Conservation (phyloP, 1,140 invertebrate species). For the Drosophila insularis region DNA sequence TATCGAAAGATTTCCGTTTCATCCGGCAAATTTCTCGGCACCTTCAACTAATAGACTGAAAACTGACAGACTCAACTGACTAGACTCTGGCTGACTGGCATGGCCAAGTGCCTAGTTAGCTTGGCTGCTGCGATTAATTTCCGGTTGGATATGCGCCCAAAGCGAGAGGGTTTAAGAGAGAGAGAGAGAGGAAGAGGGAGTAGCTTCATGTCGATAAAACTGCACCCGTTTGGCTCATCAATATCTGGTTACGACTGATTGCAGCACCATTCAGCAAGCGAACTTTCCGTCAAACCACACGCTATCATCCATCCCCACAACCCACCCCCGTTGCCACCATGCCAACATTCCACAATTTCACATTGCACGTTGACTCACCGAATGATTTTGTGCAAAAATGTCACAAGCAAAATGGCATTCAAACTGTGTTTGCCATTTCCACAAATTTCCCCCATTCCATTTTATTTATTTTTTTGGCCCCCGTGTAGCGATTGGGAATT, state of each 20-base stretch:
- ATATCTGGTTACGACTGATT: slow-evolving; percentile 53
- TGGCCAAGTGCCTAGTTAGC: slow-evolving; percentile 27
- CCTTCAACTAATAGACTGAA: neutral
- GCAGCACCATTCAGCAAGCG: neutral
- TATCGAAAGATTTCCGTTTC: neutral
- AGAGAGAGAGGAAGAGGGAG: neutral
- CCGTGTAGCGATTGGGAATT: slow-evolving; percentile 34
- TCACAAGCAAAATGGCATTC: slow-evolving; percentile 36
- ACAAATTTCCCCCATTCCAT: slow-evolving; percentile 14
- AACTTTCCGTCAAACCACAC: neutral
- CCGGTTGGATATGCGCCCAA: slow-evolving; percentile 36
- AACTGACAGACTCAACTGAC: neutral
- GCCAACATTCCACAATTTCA: neutral
- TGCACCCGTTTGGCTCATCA: slow-evolving; percentile 51
- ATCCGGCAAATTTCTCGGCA: neutral
- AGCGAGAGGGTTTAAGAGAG: neutral
- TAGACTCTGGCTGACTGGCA: neutral
- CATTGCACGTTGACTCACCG: neutral
- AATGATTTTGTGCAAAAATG: slow-evolving; percentile 55
- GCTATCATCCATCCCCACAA: neutral
- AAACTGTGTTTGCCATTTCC: slow-evolving; percentile 27
- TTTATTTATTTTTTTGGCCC: slow-evolving; percentile 22
- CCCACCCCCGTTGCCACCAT: neutral
- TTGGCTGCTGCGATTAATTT: slow-evolving; percentile 52
- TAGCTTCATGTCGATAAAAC: slow-evolving; percentile 40